phyloP scores from a whole-genome alignment of 1,140 invertebrate species.

The Pseudomyrmex dendroicus region DNA sequence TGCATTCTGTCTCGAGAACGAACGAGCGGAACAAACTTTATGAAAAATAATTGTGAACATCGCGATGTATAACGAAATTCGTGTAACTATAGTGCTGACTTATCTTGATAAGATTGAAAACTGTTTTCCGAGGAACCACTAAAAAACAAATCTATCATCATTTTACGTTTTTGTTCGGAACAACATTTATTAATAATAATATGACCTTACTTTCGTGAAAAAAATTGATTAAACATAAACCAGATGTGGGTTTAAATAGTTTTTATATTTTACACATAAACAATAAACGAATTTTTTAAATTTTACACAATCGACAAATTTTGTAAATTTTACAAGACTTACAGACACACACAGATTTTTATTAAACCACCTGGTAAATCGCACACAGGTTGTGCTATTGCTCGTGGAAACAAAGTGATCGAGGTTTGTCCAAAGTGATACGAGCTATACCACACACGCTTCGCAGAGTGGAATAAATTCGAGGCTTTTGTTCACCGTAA shows the following conservation, averaged over 20 bases:
- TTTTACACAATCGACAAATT: not conserved
- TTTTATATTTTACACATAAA: not conserved
- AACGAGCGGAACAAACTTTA: slow-evolving; percentile 45
- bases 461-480: slow-evolving; percentile 69
- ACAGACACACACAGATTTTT: slow-evolving; percentile 43
- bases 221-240: not conserved
- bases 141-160: not conserved
- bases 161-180: not conserved
- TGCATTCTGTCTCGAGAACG: slow-evolving; percentile 48
- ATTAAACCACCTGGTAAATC: slow-evolving; percentile 59
- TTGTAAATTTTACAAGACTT: slow-evolving; percentile 7
- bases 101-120: slow-evolving; percentile 44
- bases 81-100: slow-evolving; percentile 63
- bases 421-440: slow-evolving; percentile 60
- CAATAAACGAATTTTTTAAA: not conserved
- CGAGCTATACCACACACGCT: slow-evolving; percentile 63
- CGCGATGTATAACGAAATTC: slow-evolving; percentile 39
- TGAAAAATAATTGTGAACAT: slow-evolving; percentile 68
- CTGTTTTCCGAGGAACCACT: slow-evolving; percentile 37
- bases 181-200: slow-evolving; percentile 20
- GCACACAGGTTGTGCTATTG: slow-evolving; percentile 62
- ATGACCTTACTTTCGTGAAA: no score
- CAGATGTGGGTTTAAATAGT: not conserved
- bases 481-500: slow-evolving; percentile 65
- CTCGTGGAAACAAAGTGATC: slow-evolving; percentile 71